phyloP scores from a whole-genome alignment of 1,140 invertebrate species.

The Bombus cullumanus region DNA sequence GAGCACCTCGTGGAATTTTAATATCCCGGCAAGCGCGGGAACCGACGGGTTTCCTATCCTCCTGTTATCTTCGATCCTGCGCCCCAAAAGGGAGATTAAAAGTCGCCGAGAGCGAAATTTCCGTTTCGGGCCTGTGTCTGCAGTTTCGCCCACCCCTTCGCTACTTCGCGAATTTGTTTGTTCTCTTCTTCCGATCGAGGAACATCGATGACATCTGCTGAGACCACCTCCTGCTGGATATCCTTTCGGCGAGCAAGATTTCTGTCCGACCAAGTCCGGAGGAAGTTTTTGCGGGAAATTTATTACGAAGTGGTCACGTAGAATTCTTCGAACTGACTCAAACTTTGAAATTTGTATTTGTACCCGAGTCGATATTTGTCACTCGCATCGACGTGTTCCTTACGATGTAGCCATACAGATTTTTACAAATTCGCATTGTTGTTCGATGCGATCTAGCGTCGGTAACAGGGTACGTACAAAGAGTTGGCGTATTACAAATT shows the following conservation, averaged over 20 bases:
- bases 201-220: background rate
- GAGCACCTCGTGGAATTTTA: constrained; percentile 73
- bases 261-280: too few relatives aligned
- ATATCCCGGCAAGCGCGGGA: constrained; percentile 59
- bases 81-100: background rate
- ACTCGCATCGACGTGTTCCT: too few relatives aligned
- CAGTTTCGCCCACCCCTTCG: background rate
- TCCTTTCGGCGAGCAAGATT: background rate
- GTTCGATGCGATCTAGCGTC: too few relatives aligned
- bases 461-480: background rate
- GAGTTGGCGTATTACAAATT: background rate
- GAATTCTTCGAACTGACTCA: too few relatives aligned
- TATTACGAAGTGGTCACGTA: too few relatives aligned
- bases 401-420: too few relatives aligned
- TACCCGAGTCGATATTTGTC: too few relatives aligned
- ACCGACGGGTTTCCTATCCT: background rate
- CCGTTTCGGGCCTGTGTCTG: too few relatives aligned
- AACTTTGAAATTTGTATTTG: too few relatives aligned
- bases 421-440: too few relatives aligned
- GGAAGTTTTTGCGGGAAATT: too few relatives aligned
- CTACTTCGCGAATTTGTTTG: background rate
- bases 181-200: background rate
- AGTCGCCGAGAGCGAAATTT: background rate
- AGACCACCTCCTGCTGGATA: background rate
- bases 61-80: constrained; percentile 14